Evolutionary conservation across 1,140 invertebrate species (phyloP), one percentile per base, ranked within the genome.

Genomic region (Pseudomyrmex pallidus): DNA sequence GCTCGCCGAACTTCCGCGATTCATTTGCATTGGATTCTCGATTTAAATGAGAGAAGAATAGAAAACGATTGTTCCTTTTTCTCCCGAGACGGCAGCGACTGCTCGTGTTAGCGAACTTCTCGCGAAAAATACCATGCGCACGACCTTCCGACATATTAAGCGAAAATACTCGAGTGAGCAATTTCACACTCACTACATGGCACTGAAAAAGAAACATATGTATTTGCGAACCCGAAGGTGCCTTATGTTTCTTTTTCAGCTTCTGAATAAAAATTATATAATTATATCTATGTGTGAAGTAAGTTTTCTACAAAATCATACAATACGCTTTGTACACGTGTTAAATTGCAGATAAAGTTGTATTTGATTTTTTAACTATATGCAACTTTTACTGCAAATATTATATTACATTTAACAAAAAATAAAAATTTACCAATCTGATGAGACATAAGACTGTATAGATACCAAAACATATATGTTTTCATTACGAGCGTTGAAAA

Each of bases 1-100:
- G 17, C 4, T 25, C 25, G 20, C n/a, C 52, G 52, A 68, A 54
- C 44, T 68, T 68, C 50, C 7, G 44, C 46, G 20, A 22, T n/a
- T 80, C 15, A 80, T 80, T 80, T 72, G 66, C 54, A 80, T 80
- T 80, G 70, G 44, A 61, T 48, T 72, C 48, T 15, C 54, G 46
- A 59, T 80, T 80, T 62, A 59, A 80, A 61, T 59, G 66, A 70
- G 56, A 35, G 44, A 48, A 44, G 22, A 80, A 80, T 70, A 59
- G 54, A 72, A 72, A 46, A n/a, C 12, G 56, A 50, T 80, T 80
- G 44, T 70, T 80, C 1, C n/a, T 72, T 70, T 80, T 70, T 70
- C 64, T 78, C 20, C 12, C 1, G 76, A 50, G 56, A 13, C 25
- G 52, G 25, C 35, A 56, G 20, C 13, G 74, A n/a, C 50, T 67